Base-by-base conservation (phyloP, 1,140 invertebrate species). In the Ostrea edulis region DNA sequence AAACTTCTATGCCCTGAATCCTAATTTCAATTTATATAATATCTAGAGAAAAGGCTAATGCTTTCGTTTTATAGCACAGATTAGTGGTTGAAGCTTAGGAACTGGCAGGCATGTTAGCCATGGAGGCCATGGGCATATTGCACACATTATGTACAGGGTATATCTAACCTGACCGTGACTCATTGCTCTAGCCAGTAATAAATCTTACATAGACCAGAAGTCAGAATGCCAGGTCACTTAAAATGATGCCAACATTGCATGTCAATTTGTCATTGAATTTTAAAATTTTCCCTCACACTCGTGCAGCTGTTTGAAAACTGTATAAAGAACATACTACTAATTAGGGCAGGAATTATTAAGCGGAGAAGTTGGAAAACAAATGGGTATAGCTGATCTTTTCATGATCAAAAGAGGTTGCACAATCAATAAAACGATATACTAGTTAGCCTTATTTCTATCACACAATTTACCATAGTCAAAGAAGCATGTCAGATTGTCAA, bases 231-330 rank as follows among this genome's bases (percentile, higher is more conserved):
- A 35, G 25, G 68, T 77, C 68, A 77, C 29, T 35, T 29, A 29
- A 77, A 77, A 29, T 77, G 68, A 77, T 77, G 68, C 29, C 68
- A 77, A 14, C 68, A 77, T 77, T 77, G 68, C 68, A 77, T 77
- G 68, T 77, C 68, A 77, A 77, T 25, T 77, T 22, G 14, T 77
- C 68, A 77, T 77, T 77, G 25, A 77, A 77, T 35, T 77, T 77
- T 12, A 77, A n/a, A n/a, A 77, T 25, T 8, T 77, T 77, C 29
- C 14, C 68, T 77, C 14, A 17, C 68, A 35, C 29, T n/a, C n/a
- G n/a, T 29, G 68, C 68, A 77, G 68, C 68, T 77, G 68, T 77
- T 77, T 77, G 55, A 62, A 62, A 62, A 62, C 55, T n/a, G 17
- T 62, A 62, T 62, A 62, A 20, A 62, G 55, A 62, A 62, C 5